phyloP scores from a whole-genome alignment of 2,888 invertebrate genomes.

The Lasioglossum morio region DNA sequence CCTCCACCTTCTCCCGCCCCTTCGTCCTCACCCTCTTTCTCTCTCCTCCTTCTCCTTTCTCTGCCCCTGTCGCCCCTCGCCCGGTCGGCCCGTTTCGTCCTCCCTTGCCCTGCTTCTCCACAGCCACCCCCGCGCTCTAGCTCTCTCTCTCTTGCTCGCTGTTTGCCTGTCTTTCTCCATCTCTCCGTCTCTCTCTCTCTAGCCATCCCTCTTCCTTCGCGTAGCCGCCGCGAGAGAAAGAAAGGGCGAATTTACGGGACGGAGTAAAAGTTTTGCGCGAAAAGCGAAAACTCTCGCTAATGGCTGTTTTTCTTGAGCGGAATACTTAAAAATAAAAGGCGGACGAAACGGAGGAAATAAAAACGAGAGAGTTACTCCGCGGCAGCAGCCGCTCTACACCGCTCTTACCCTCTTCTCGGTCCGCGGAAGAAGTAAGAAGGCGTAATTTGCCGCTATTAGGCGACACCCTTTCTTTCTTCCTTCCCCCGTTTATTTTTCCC shows the following conservation, averaged over 20 bases:
- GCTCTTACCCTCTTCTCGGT: constrained; percentile 66
- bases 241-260: constrained; percentile 71
- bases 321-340: constrained; percentile 81
- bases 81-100: constrained; percentile 31
- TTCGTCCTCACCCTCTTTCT: constrained; percentile 13
- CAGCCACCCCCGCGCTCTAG: not conserved
- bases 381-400: constrained; percentile 56
- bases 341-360: constrained; percentile 75
- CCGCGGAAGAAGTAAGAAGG: constrained; percentile 72
- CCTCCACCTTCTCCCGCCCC: constrained; percentile 19
- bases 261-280: constrained; percentile 83
- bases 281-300: constrained; percentile 85
- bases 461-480: constrained; percentile 55
- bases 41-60: constrained; percentile 28
- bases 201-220: constrained; percentile 60
- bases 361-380: constrained; percentile 75
- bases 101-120: constrained; percentile 6
- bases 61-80: constrained; percentile 3
- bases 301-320: constrained; percentile 84
- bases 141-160: not conserved
- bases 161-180: not conserved
- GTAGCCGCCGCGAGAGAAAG: constrained; percentile 42
- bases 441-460: constrained; percentile 82
- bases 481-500: constrained; percentile 5
- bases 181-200: not conserved